phyloP scores from a whole-genome alignment of 2,113 vertebrate genomes.

The Myotis lucifugus region DNA sequence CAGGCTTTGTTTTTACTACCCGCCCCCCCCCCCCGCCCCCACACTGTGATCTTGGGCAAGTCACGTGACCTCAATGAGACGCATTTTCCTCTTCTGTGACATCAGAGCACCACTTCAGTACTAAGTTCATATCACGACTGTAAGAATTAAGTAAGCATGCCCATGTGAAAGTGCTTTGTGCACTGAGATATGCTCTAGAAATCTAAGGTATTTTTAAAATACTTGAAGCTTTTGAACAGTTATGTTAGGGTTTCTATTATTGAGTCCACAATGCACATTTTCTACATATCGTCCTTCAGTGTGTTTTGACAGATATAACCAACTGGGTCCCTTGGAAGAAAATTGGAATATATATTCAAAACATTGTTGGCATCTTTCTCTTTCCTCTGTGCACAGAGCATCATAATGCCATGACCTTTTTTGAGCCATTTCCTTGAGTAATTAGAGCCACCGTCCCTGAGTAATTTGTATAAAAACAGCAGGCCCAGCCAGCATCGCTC shows the following conservation, averaged over 20 bases:
- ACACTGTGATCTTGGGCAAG: background rate
- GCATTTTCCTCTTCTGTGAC: background rate
- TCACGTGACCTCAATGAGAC: background rate
- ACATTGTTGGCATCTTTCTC: conserved; percentile 21
- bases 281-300: background rate
- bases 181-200: background rate
- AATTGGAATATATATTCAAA: background rate
- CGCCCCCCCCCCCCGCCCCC: too few species aligned
- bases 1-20: background rate
- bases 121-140: background rate
- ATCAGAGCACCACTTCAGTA: background rate
- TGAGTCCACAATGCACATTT: background rate
- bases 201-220: conserved; percentile 10
- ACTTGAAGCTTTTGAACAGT: background rate
- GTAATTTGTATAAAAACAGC: background rate
- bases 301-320: conserved; percentile 60
- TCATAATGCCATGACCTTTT: background rate
- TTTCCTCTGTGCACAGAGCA: background rate
- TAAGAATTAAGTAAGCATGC: background rate
- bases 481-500: background rate
- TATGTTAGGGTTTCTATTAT: background rate
- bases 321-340: background rate
- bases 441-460: background rate
- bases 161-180: background rate
- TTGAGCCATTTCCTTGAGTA: background rate